Evolutionary conservation across 2,888 invertebrate species (phyloP), one percentile per base, ranked within the genome.

Genomic region (Drosophila mercatorum): DNA sequence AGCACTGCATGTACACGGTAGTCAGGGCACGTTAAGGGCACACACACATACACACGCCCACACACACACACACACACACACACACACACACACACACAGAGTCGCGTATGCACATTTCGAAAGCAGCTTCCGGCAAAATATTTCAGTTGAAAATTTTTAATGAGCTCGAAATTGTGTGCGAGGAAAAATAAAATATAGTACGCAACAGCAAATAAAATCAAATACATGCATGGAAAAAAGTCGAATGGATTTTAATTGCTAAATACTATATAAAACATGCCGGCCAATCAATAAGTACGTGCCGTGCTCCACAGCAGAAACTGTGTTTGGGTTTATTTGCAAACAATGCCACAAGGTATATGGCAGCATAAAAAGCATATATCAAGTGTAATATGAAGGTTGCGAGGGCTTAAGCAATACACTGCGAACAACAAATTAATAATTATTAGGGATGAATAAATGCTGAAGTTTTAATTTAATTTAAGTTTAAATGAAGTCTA

Each of bases 91-190:
- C 40, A 28, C n/a, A 57, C 2, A 47, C 41, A 66, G 34, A 62
- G 22, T 44, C 40, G 60, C 36, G 44, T 47, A 52, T 55, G 47
- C 51, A 66, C 67, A 76, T 76, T 71, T 71, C 67, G 58, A 84
- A 68, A 47, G 67, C 40, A 60, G 84, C 75, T 90, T 88, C 87
- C 88, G 79, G 84, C 78, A 79, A 79, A 90, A 82, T 86, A 88
- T 90, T 89, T 88, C 90, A 90, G 84, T 87, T 90, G 90, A 86
- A 88, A 73, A 88, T 80, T 88, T 88, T 90, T 88, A 88, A 88
- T 88, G 88, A 88, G 90, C 88, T 84, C 79, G 60, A 81, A 90
- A 80, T 82, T 78, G 72, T 78, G 51, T 58, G 69, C 60, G 59
- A 68, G 61, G 36, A 40, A 66, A 67, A 65, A 66, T 68, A 55